These are phyloP conservation scores for Drosophila tristis DNA, from an alignment of 1,140 invertebrate genomes.

Conservation along the genomic window DNA sequence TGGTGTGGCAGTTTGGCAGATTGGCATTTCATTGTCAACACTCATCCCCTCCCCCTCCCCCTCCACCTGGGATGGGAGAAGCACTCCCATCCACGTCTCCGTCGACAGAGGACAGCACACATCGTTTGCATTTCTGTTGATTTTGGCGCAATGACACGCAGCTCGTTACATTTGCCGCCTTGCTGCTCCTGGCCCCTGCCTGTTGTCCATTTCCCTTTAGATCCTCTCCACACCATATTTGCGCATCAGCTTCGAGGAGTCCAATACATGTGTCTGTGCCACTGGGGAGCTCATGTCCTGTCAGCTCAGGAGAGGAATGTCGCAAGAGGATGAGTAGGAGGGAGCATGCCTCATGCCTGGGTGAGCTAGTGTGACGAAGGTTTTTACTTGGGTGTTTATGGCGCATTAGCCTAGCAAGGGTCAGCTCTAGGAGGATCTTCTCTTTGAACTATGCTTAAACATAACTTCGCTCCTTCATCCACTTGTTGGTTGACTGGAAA, in stretches of 20 bases:
- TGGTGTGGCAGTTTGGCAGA: constrained; percentile 37
- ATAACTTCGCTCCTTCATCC: constrained; percentile 14
- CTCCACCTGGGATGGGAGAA: constrained; percentile 15
- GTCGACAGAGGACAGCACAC: constrained; percentile 62
- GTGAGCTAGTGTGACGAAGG: constrained; percentile 4
- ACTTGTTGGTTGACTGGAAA: constrained; percentile 36
- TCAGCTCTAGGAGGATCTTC: constrained; percentile 22
- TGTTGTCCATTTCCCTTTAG: constrained; percentile 25
- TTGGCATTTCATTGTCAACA: constrained; percentile 69
- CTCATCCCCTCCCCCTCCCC: constrained; percentile 3
- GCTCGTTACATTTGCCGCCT: constrained; percentile 68
- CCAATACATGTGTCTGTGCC: neutral
- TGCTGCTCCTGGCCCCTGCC: constrained; percentile 21
- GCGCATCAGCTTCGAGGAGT: constrained; percentile 25
- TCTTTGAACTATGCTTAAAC: constrained; percentile 4
- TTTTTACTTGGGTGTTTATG: constrained; percentile 36
- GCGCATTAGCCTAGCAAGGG: constrained; percentile 32
- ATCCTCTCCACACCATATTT: constrained; percentile 16
- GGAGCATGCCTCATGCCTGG: constrained; percentile 9
- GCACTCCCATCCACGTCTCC: constrained; percentile 3
- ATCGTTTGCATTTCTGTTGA: constrained; percentile 81
- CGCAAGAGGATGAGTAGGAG: neutral
- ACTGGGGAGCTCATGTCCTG: constrained; percentile 22
- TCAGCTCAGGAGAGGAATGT: constrained; percentile 36
- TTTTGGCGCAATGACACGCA: constrained; percentile 79